Percentiles rank a stretch among this genome's conserved stretches.
These are phyloP conservation scores for Miichthys miiuy DNA, from an alignment of 2,797 vertebrate species.

Conservation along the genomic window DNA sequence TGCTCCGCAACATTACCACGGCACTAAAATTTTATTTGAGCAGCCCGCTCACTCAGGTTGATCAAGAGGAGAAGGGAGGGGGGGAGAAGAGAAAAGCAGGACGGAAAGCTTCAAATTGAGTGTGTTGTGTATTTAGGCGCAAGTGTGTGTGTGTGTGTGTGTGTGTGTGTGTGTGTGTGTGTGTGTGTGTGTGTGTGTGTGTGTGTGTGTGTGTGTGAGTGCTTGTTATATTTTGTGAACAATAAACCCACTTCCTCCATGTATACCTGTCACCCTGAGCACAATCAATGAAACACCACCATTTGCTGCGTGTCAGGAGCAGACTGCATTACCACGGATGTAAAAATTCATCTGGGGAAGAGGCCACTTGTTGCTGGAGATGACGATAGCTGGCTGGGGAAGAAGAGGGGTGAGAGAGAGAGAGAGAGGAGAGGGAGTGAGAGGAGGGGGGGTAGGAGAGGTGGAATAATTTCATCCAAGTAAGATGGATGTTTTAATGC, in stretches of 20 bases:
- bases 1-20: conserved; percentile 79
- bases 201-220: not conserved
- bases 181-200: conserved; percentile 9
- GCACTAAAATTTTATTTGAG: conserved; percentile 86
- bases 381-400: conserved; percentile 35
- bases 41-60: conserved; percentile 78
- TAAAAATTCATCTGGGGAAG: conserved; percentile 81
- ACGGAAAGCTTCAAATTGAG: conserved; percentile 30
- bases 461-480: conserved; percentile 52
- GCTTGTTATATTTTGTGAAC: conserved; percentile 59
- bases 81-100: not conserved
- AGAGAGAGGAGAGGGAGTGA: not conserved
- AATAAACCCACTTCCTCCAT: conserved; percentile 60
- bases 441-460: not conserved
- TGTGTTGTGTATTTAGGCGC: conserved; percentile 41
- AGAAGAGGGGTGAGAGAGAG: not conserved
- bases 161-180: no score
- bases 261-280: conserved; percentile 75
- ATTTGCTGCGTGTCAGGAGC: conserved; percentile 70
- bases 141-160: not conserved
- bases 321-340: conserved; percentile 74
- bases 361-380: conserved; percentile 83
- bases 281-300: conserved; percentile 73
- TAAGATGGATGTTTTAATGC: conserved; percentile 69
- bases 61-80: conserved; percentile 57